These are phyloP conservation scores for Hanleya hanleyi DNA, from an alignment of 2,888 invertebrate species.

Conservation along the genomic window DNA sequence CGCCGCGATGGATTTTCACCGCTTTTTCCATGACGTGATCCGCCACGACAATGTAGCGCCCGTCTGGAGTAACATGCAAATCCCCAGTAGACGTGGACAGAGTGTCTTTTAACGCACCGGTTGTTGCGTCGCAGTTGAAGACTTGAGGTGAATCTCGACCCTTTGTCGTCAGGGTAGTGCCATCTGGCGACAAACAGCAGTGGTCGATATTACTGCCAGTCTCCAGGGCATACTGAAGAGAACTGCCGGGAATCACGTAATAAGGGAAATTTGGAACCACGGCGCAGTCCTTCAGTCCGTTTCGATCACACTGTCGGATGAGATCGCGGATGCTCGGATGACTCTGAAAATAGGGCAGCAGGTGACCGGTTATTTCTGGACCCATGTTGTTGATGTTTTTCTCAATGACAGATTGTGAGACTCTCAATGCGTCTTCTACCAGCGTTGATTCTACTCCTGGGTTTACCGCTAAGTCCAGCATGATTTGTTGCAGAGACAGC, in stretches of 20 bases:
- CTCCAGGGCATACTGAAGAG: slow-evolving; percentile 60
- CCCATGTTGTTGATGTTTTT: slow-evolving; percentile 65
- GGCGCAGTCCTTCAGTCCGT: slow-evolving; percentile 63
- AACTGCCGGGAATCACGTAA: slow-evolving; percentile 66
- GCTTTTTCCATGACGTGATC: slow-evolving; percentile 67
- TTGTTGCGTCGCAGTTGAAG: slow-evolving; percentile 59
- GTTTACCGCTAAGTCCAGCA: slow-evolving; percentile 67
- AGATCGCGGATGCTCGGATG: slow-evolving; percentile 65
- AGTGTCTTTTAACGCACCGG: slow-evolving; percentile 54
- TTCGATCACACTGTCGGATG: slow-evolving; percentile 66
- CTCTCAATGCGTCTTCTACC: slow-evolving; percentile 63
- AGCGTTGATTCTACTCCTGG: slow-evolving; percentile 64
- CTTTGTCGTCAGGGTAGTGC: slow-evolving; percentile 58
- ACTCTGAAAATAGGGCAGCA: slow-evolving; percentile 66
- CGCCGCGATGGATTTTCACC: slow-evolving; percentile 65
- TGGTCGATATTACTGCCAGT: slow-evolving; percentile 47
- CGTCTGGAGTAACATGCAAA: slow-evolving; percentile 62
- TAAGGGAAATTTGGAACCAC: slow-evolving; percentile 69
- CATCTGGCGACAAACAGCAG: slow-evolving; percentile 49
- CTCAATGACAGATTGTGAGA: slow-evolving; percentile 60
- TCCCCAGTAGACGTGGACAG: slow-evolving; percentile 67
- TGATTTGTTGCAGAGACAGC: slow-evolving; percentile 64
- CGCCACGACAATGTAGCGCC: slow-evolving; percentile 59
- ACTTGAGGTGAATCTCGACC: slow-evolving; percentile 53
- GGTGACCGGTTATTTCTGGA: slow-evolving; percentile 68